phyloP scores from a whole-genome alignment of 2,113 vertebrate species.

The Pelobates fuscus region DNA sequence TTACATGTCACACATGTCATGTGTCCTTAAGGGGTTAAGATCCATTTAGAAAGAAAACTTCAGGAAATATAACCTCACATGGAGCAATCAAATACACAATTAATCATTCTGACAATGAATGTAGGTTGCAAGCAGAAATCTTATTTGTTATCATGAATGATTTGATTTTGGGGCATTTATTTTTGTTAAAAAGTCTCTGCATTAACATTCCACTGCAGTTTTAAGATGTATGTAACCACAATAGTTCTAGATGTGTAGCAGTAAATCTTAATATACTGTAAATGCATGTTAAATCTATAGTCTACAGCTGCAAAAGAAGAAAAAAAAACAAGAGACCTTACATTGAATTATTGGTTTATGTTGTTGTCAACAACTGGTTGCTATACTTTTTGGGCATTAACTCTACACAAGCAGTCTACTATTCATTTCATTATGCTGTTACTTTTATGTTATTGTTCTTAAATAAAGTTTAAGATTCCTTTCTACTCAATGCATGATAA shows the following conservation, averaged over 20 bases:
- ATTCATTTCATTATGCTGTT: too few relatives aligned
- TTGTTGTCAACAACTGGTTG: too few relatives aligned
- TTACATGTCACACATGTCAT: too few relatives aligned
- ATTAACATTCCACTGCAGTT: not conserved
- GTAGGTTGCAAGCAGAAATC: slow-evolving; percentile 3
- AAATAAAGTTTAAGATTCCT: too few relatives aligned
- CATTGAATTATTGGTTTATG: too few relatives aligned
- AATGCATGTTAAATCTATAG: not conserved
- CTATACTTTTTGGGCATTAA: too few relatives aligned
- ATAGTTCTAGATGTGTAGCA: not conserved
- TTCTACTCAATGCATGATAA: too few relatives aligned
- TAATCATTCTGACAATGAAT: slow-evolving; percentile 25
- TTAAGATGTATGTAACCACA: not conserved
- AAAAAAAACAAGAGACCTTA: too few relatives aligned
- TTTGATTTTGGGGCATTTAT: slow-evolving; percentile 4
- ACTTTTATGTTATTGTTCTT: too few relatives aligned
- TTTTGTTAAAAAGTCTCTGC: not conserved
- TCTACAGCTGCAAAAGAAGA: not conserved
- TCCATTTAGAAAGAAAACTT: slow-evolving; percentile 16
- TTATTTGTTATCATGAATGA: slow-evolving; percentile 4
- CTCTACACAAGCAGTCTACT: too few relatives aligned
- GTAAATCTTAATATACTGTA: not conserved
- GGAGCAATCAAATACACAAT: slow-evolving; percentile 25
- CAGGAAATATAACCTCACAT: slow-evolving; percentile 10
- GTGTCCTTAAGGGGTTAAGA: too few relatives aligned